Conservation (phyloP, 1,140 invertebrate species). For the Pseudachorutes palmiensis region DNA sequence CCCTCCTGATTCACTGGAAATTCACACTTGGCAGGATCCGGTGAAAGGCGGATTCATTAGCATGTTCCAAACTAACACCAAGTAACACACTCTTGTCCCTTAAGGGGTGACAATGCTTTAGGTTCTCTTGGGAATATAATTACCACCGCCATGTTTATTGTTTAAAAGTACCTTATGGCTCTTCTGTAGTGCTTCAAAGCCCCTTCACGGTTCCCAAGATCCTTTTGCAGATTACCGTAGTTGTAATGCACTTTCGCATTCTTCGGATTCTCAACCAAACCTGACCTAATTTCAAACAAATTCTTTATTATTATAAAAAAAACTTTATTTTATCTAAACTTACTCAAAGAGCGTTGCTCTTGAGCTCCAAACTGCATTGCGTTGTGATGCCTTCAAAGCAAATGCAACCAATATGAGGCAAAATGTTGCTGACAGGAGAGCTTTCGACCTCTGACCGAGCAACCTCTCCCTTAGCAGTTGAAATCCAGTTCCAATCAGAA, state of each 20-base stretch:
- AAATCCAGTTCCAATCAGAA: conserved; percentile 40
- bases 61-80: too few relatives aligned
- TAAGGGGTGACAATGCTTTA: too few relatives aligned
- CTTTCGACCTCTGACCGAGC: conserved; percentile 28
- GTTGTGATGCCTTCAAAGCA: conserved; percentile 42
- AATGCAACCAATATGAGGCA: conserved; percentile 40
- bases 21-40: too few relatives aligned
- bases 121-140: too few relatives aligned
- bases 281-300: conserved; percentile 54
- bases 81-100: too few relatives aligned
- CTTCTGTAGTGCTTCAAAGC: conserved; percentile 70
- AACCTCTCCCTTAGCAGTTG: conserved; percentile 37
- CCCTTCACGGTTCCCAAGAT: conserved; percentile 55
- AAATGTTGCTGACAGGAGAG: conserved; percentile 23
- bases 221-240: conserved; percentile 76
- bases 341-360: conserved; percentile 42
- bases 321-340: conserved; percentile 31
- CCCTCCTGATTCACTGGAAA: too few relatives aligned
- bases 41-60: too few relatives aligned
- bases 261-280: conserved; percentile 64
- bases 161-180: conserved; percentile 64
- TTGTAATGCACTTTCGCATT: conserved; percentile 90
- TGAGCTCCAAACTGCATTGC: conserved; percentile 47
- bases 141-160: too few relatives aligned
- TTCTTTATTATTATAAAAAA: conserved; percentile 42